Evolutionary conservation across 2,113 vertebrate species (phyloP).

Genomic region (Otis tarda): DNA sequence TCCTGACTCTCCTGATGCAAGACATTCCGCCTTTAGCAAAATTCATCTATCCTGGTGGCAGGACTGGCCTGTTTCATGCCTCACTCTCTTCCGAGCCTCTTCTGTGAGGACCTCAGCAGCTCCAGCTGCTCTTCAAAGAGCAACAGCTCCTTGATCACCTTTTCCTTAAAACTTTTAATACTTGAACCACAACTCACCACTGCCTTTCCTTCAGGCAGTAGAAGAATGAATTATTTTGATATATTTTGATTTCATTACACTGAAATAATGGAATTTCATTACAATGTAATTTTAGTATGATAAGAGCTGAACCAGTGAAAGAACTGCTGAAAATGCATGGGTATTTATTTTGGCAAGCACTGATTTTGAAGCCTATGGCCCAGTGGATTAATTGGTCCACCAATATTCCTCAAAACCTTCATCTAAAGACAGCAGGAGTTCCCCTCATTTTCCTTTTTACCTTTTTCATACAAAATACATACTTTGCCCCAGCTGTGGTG

Average conservation of each 20-base stretch:
- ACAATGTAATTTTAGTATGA: neutral
- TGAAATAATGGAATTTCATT: neutral
- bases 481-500: rapidly evolving
- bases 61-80: neutral
- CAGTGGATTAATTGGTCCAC: neutral
- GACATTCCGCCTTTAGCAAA: neutral
- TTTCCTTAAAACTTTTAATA: neutral
- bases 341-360: neutral
- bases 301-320: neutral
- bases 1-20: neutral
- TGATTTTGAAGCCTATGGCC: neutral
- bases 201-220: neutral
- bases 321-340: neutral
- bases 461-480: neutral
- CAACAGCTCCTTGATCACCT: neutral
- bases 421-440: neutral
- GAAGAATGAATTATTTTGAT: neutral
- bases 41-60: neutral
- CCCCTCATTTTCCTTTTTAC: neutral
- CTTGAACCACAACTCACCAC: neutral
- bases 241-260: neutral
- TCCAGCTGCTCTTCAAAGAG: neutral
- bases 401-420: neutral
- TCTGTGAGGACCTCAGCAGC: neutral
- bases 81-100: neutral